Evolutionary conservation across 2,113 vertebrate genomes (phyloP).

Genomic region (Pedetes capensis): DNA sequence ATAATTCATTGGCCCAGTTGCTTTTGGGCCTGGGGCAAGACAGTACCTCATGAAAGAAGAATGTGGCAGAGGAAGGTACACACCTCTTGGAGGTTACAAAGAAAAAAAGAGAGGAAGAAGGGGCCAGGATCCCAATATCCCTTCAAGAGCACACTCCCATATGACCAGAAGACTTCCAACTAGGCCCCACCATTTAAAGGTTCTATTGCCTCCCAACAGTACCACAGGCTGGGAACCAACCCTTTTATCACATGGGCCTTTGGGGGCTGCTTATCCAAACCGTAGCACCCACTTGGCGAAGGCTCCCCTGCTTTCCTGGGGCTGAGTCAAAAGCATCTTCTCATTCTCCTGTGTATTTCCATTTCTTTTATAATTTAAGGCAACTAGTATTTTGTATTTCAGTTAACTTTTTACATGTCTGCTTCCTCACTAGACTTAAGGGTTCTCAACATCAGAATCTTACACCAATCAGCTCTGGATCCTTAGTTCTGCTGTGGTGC

Average conservation of each 20-base stretch:
- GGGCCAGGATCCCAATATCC: not conserved
- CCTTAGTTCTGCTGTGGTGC: not conserved
- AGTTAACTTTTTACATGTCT: not conserved
- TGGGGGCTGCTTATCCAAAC: not conserved
- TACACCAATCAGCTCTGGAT: not conserved
- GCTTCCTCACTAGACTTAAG: not conserved
- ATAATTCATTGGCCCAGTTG: too few relatives aligned
- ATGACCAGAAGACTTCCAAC: not conserved
- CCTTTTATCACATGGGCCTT: too few relatives aligned
- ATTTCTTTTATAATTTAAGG: not conserved
- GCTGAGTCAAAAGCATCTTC: not conserved
- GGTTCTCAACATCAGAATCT: not conserved
- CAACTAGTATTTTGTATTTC: not conserved
- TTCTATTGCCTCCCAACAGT: too few relatives aligned
- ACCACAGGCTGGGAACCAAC: too few relatives aligned
- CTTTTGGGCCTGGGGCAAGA: too few relatives aligned
- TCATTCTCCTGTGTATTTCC: not conserved
- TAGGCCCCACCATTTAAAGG: not conserved
- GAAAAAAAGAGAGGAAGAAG: not conserved
- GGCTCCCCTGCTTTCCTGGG: not conserved
- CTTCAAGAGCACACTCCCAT: too few relatives aligned
- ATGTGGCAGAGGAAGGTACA: too few relatives aligned
- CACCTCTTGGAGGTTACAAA: too few relatives aligned
- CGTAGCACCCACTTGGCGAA: not conserved
- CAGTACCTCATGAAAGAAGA: too few relatives aligned